These are phyloP conservation scores for Dendrolimus pini DNA, from an alignment of 2,888 invertebrate genomes.

Conservation along the genomic window DNA sequence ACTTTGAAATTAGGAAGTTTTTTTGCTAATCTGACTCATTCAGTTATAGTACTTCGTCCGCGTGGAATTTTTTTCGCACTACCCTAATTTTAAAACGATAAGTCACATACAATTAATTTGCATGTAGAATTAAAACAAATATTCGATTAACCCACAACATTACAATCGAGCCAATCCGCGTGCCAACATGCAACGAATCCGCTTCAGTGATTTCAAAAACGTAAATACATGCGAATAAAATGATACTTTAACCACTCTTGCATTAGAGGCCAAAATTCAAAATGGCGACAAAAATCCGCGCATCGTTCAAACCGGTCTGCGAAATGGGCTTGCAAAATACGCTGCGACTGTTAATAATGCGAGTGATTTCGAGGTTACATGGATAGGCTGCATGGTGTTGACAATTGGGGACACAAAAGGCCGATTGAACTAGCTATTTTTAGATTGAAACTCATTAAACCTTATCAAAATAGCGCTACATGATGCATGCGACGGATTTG, in stretches of 20 bases:
- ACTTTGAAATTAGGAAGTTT: neutral
- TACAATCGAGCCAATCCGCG: neutral
- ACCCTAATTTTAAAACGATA: no score
- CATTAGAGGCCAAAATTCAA: neutral
- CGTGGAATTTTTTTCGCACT: no score
- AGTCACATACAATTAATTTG: no score
- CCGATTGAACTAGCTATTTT: no score
- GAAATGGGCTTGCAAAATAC: conserved; percentile 65
- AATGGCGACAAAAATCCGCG: conserved; percentile 16
- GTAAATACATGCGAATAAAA: conserved; percentile 14
- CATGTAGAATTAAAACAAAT: no score
- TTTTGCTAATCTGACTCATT: neutral
- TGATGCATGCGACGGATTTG: no score
- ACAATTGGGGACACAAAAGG: neutral
- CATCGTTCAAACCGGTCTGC: conserved; percentile 60
- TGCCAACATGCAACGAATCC: neutral
- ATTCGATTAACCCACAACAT: no score
- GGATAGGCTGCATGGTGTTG: neutral
- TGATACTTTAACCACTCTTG: conserved; percentile 5
- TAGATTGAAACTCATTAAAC: no score
- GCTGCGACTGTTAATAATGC: conserved; percentile 18
- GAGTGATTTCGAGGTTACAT: neutral
- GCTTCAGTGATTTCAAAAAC: conserved; percentile 6
- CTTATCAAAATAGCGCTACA: no score
- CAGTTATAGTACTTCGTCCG: no score